phyloP scores from a whole-genome alignment of 2,888 invertebrate species.

The Epinotia bilunana region DNA sequence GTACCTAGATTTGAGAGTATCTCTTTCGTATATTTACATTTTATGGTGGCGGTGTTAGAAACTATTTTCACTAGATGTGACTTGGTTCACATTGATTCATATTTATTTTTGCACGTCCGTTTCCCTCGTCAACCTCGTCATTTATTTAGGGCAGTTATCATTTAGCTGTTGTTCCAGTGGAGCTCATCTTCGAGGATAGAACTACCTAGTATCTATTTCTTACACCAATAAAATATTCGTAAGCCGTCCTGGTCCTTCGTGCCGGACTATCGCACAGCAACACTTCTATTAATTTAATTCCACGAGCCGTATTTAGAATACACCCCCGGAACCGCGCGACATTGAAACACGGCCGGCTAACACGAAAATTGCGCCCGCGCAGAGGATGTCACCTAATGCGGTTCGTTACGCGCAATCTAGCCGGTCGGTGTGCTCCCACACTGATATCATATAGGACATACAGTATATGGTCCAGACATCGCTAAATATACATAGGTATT shows the following conservation, averaged over 20 bases:
- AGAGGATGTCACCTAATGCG: conserved; percentile 57
- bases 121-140: background rate
- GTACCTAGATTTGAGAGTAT: no score
- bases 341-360: conserved; percentile 57
- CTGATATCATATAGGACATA: conserved; percentile 24
- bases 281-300: background rate
- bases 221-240: no score
- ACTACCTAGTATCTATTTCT: no score
- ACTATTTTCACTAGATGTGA: background rate
- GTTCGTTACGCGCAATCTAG: conserved; percentile 55
- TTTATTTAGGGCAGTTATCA: no score
- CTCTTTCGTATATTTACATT: no score
- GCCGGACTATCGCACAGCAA: background rate
- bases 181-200: no score
- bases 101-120: background rate
- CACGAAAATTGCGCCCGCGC: conserved; percentile 58
- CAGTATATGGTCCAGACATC: background rate
- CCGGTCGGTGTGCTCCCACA: conserved; percentile 43
- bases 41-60: no score
- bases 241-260: conserved; percentile 9
- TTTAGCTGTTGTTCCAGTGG: no score
- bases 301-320: conserved; percentile 11
- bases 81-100: background rate
- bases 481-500: conserved; percentile 5
- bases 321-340: conserved; percentile 49